Evolutionary conservation across 2,888 invertebrate genomes (phyloP), one percentile per base, ranked within the genome.

Genomic region (Andrena praecox): DNA sequence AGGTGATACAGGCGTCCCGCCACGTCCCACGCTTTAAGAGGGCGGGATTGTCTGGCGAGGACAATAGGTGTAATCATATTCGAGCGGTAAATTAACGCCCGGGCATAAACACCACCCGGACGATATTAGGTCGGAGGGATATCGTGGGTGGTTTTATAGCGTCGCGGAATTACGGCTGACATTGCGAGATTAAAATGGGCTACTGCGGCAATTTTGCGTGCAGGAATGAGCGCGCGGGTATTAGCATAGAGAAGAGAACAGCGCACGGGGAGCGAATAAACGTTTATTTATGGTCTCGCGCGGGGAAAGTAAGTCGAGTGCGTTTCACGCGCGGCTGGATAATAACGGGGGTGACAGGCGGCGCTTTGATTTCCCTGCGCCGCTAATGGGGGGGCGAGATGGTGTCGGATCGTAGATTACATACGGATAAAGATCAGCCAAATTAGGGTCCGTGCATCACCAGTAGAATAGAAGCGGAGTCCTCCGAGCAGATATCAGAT

Each of bases 141-240:
- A 77, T 63, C 81, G 76, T 78, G 75, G 70, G 67, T 33, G 63
- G 72, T 71, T 85, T 85, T 85, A 85, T 75, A 72, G 78, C 84
- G 77, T 76, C 75, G 77, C 70, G 84, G 80, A 81, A 78, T 85
- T 85, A 85, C 84, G 81, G 81, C 81, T 78, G 85, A 84, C 85
- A 78, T 75, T 81, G 85, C 80, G 83, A 84, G 80, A 85, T 85
- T 85, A 84, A 85, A 85, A 84, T 85, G 85, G 81, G 84, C 77
- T 70, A 78, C 66, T 60, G 78, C 73, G 78, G 84, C 84, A 80
- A 78, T 85, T 85, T 81, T 80, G 79, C 75, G 83, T 83, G 83
- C 80, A 20, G 68, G 77, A 84, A 77, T 74, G 77, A 83, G 83
- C 77, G 60, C 42, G 16, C 72, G 79, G 42, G 50, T 79, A 84